Conservation (phyloP, 2,888 invertebrate species). For the Drosophila lutescens region DNA sequence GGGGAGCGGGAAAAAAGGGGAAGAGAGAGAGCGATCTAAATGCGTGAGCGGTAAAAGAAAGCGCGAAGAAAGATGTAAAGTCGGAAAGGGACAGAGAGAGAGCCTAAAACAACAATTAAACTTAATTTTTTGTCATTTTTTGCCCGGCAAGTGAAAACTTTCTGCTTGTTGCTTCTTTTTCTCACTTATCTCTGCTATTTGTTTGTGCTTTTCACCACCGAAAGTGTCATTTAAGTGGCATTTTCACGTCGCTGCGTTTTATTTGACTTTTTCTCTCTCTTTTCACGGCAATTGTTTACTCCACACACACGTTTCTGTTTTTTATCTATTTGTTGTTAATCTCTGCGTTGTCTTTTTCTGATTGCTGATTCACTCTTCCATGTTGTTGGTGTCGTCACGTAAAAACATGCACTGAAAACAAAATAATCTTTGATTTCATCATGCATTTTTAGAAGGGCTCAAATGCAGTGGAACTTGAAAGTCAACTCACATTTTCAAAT, state of each 20-base stretch:
- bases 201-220: conserved; percentile 66
- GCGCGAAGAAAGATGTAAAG: conserved; percentile 16
- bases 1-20: too few species aligned
- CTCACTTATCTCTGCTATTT: conserved; percentile 19
- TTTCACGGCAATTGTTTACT: conserved; percentile 62
- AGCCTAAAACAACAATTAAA: conserved; percentile 42
- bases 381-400: conserved; percentile 21
- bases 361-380: conserved; percentile 64
- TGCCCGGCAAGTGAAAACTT: conserved; percentile 39
- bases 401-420: conserved; percentile 1
- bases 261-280: conserved; percentile 21
- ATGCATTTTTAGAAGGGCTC: neutral
- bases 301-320: conserved; percentile 12
- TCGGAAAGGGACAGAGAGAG: conserved; percentile 1
- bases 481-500: neutral
- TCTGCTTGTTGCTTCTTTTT: conserved; percentile 49
- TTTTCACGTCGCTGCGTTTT: conserved; percentile 45
- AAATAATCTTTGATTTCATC: neutral
- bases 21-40: conserved; percentile 30
- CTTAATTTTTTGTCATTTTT: conserved; percentile 39
- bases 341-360: conserved; percentile 42
- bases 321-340: conserved; percentile 35
- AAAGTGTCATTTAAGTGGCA: conserved; percentile 68
- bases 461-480: too few species aligned
- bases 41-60: conserved; percentile 48